Base-by-base conservation (phyloP, 2,797 vertebrate genomes). In the Valencia hispanica region DNA sequence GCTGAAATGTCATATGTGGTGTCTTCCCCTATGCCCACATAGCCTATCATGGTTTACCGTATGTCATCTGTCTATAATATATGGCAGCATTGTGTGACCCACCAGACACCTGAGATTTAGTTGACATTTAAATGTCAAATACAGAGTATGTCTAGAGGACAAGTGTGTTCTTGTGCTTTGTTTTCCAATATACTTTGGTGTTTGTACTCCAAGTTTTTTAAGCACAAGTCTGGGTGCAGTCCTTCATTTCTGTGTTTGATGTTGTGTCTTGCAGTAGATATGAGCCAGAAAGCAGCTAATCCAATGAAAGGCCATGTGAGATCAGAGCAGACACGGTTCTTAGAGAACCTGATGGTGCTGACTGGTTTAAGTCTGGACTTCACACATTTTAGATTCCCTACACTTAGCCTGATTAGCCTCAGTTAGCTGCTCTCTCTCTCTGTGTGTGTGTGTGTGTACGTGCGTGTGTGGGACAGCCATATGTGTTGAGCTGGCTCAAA, bases 11-110 rank as follows among this genome's bases (percentile, higher is more conserved):
- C 79, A 66, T n/a, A 32, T 74, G 61, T 90, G 73, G 81, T 76
- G 90, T 94, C 90, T 94, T 82, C 92, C 93, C 90, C 78, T 74
- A 93, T 87, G 17, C 86, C 82, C 89, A 86, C 51, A 87, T 85
- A 3, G 88, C 27, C 83, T 12, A 41, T 68, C 73, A 65, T 30
- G 10, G 47, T 82, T 78, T 68, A 69, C 66, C 57, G 72, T 78
- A 41, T 85, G 80, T 78, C 83, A 86, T 79, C 82, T 76, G 68
- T 79, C 77, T 75, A 34, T 50, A 59, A 84, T 65, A 83, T 78
- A 48, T 71, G 84, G 53, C 73, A 51, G 11, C 45, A 43, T 63
- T n/a, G 27, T 63, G 11, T 0, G 32, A 47, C 51, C 27, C 0
- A 30, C 30, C 25, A 14, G 48, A 72, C 48, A 76, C 47, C 4